Conservation (phyloP, 2,113 vertebrate genomes). For the Epinephelus lanceolatus region DNA sequence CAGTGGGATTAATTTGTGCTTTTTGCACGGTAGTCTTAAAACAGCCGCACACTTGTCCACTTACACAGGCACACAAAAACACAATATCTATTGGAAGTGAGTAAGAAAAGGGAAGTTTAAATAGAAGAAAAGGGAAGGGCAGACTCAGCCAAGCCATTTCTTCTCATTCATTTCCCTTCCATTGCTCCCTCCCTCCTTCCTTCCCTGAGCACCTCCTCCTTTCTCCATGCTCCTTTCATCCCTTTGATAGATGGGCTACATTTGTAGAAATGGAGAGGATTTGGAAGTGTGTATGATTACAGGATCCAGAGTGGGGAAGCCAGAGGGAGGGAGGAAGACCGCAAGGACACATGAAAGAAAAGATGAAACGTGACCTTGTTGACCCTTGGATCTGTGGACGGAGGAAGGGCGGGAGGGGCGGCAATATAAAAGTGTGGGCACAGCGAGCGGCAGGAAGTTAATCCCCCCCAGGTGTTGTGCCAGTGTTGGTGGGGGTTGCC, state of each 20-base stretch:
- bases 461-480: constrained; percentile 83
- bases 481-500: constrained; percentile 63
- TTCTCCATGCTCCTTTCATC: constrained; percentile 64
- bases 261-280: constrained; percentile 77
- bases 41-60: constrained; percentile 58
- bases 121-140: constrained; percentile 32
- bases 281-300: constrained; percentile 78
- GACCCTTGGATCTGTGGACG: constrained; percentile 69
- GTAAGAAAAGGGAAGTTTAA: constrained; percentile 41
- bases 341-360: constrained; percentile 74
- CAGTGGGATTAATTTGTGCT: constrained; percentile 75
- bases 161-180: constrained; percentile 50
- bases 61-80: constrained; percentile 53
- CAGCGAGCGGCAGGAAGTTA: constrained; percentile 76
- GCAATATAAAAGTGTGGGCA: constrained; percentile 69
- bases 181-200: constrained; percentile 51
- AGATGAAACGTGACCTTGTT: constrained; percentile 76
- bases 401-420: constrained; percentile 42
- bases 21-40: constrained; percentile 66
- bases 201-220: constrained; percentile 58
- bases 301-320: constrained; percentile 61
- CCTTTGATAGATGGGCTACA: constrained; percentile 75
- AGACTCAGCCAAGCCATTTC: constrained; percentile 54
- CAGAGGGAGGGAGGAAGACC: constrained; percentile 43
- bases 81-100: constrained; percentile 43